Evolutionary conservation across 92 coral and sea anemone species (phyloP).

Genomic region (Metridium senile): DNA sequence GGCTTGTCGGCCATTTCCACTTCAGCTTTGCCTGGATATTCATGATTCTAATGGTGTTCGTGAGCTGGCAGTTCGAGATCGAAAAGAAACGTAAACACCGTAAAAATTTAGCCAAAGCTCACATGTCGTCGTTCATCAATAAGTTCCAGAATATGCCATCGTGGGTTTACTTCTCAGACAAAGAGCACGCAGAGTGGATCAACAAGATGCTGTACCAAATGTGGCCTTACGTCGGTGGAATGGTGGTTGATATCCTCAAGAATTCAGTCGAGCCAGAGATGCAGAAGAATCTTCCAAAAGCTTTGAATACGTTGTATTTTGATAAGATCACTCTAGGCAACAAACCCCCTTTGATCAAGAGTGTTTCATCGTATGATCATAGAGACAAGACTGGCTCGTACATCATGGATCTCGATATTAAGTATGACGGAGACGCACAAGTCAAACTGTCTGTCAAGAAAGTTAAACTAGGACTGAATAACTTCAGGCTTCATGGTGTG

Average conservation of each 20-base stretch:
- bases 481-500: constrained; percentile 81
- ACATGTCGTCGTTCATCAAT: constrained; percentile 75
- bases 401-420: constrained; percentile 85
- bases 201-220: constrained; percentile 89
- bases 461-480: constrained; percentile 78
- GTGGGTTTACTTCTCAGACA: constrained; percentile 88
- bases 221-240: constrained; percentile 97
- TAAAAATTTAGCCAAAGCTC: constrained; percentile 74
- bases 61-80: constrained; percentile 88
- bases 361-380: constrained; percentile 69
- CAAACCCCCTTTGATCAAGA: constrained; percentile 77
- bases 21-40: constrained; percentile 98
- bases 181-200: constrained; percentile 92
- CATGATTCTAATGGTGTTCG: constrained; percentile 86
- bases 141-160: constrained; percentile 85
- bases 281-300: constrained; percentile 90
- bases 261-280: constrained; percentile 93
- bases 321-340: constrained; percentile 92
- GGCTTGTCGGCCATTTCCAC: constrained; percentile 92
- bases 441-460: constrained; percentile 78
- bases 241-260: constrained; percentile 90
- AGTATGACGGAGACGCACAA: constrained; percentile 89
- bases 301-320: constrained; percentile 77
- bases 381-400: constrained; percentile 59
- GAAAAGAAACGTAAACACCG: constrained; percentile 81